Base-by-base conservation (phyloP, 2,797 vertebrate genomes). In the Sphaeramia orbicularis region DNA sequence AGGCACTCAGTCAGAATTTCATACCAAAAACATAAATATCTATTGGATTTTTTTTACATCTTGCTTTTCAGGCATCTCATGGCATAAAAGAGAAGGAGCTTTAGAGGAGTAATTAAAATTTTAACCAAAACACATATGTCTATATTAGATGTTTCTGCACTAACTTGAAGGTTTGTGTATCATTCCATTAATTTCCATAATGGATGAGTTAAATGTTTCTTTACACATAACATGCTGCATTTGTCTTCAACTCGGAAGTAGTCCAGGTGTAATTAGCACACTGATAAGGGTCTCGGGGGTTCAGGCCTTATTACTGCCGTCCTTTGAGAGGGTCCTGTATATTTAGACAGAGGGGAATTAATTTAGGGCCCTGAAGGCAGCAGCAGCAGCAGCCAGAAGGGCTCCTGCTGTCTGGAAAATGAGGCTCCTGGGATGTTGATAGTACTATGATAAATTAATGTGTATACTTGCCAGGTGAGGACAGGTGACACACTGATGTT, bases 331-430 rank as follows among this genome's bases (percentile, higher is more conserved):
- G 6, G 1, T 10, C 4, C 16, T 7, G 42, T 83, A 81, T 83
- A 83, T 89, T 87, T 89, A 89, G 86, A 72, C 86, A 45, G 62
- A 65, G 9, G 89, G 89, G 89, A 88, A 82, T 89, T 82, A 50
- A 85, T 83, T 76, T 63, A 41, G 45, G 14, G 18, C 16, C 74
- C 67, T 48, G 35, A 49, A 41, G 76, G 67, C 40, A 14, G 14
- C 0, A 35, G 52, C 0, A 35, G 52, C 30, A 19, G 21, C 32
- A 83, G 43, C n/a, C 53, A 15, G 21, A 16, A 36, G 51, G 57
- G 45, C 68, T 67, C 50, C 45, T 74, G 14, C 60, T 79, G 54
- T 75, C 77, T 76, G 65, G 61, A 36, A 90, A 84, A 83, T 64
- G 19, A 60, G 80, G 58, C 87, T 77, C 82, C 18, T 42, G 88